Conservation (phyloP, 1,140 invertebrate genomes). For the Forficula auricularia region DNA sequence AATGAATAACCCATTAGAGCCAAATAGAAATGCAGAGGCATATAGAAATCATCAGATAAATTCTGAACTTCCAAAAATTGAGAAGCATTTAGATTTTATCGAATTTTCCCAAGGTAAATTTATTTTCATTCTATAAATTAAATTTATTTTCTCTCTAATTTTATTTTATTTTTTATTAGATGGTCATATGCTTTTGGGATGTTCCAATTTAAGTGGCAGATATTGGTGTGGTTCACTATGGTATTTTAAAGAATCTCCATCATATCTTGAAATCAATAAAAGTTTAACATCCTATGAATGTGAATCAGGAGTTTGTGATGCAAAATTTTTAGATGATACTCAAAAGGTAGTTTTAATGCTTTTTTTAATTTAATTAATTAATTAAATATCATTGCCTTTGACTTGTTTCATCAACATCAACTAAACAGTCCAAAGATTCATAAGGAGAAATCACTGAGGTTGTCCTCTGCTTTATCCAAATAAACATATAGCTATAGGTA, state of each 20-base stretch:
- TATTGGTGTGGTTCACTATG: conserved; percentile 17
- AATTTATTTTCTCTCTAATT: background rate
- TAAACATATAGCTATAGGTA: too few relatives aligned
- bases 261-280: conserved; percentile 13
- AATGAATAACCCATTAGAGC: too few relatives aligned
- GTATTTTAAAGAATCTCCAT: conserved; percentile 14
- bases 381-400: too few relatives aligned
- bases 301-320: conserved; percentile 14
- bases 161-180: conserved; percentile 13
- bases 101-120: conserved; percentile 15
- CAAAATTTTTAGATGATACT: conserved; percentile 14
- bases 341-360: conserved; percentile 10
- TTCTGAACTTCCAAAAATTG: conserved; percentile 11
- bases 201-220: conserved; percentile 15
- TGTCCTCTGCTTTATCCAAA: too few relatives aligned
- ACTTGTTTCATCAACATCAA: too few relatives aligned
- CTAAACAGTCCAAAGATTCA: too few relatives aligned
- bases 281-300: conserved; percentile 13
- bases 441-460: too few relatives aligned
- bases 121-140: background rate
- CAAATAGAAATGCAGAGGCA: conserved; percentile 13
- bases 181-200: conserved; percentile 14
- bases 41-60: conserved; percentile 12
- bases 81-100: conserved; percentile 16
- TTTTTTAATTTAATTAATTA: background rate